These are phyloP conservation scores for Sarcophaga subvicina DNA, from an alignment of 2,888 invertebrate genomes.

Conservation along the genomic window DNA sequence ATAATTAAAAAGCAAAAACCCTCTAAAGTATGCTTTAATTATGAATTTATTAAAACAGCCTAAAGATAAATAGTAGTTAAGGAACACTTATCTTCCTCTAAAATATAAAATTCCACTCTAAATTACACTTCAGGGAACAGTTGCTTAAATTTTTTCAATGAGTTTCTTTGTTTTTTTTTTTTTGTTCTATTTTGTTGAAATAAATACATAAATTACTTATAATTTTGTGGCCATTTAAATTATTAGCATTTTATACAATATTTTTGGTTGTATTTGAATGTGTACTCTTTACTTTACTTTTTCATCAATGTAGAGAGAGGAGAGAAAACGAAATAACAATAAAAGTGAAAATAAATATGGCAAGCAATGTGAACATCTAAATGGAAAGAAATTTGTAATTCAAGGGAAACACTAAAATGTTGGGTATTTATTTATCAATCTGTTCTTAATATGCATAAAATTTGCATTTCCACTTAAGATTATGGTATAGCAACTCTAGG, in stretches of 20 bases:
- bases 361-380: neutral
- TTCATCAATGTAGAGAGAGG: neutral
- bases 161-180: neutral
- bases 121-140: conserved; percentile 34
- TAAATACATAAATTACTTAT: conserved; percentile 25
- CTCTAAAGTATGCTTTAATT: conserved; percentile 35
- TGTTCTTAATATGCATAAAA: conserved; percentile 61
- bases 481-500: neutral
- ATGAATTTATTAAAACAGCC: conserved; percentile 46
- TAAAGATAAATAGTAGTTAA: conserved; percentile 23
- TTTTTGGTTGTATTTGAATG: neutral
- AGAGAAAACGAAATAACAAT: conserved; percentile 8
- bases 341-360: conserved; percentile 23
- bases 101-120: neutral
- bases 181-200: conserved; percentile 1
- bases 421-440: conserved; percentile 47
- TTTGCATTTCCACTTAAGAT: conserved; percentile 58
- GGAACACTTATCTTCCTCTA: neutral
- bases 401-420: neutral
- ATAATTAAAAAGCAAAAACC: conserved; percentile 40
- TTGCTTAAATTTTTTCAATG: neutral
- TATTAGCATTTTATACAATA: conserved; percentile 37
- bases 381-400: conserved; percentile 3
- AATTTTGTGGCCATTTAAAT: conserved; percentile 60
- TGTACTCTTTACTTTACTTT: neutral